Base-by-base conservation (phyloP, 2,888 invertebrate species). In the Philopedon plagiatum region DNA sequence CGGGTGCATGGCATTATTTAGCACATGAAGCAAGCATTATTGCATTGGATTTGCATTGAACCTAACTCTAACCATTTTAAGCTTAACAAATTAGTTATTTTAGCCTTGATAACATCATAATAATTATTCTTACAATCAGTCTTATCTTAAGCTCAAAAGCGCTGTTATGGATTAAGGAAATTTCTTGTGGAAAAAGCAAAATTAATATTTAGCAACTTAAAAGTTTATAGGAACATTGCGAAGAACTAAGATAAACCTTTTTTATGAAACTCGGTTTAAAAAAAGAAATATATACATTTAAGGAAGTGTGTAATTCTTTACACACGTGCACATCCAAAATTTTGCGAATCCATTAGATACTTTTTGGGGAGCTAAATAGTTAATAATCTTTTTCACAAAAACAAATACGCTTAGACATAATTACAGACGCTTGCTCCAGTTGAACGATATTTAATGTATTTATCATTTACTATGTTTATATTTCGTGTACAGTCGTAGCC, bases 71-170 rank as follows among this genome's bases (percentile, higher is more conserved):
- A 9, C 11, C 15, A 15, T 41, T 29, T 29, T 13, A 54, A 51
- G 49, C 49, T 18, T 32, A 32, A 54, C 39, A 54, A 29, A 29
- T 54, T 54, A 54, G 46, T 29, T 32, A 15, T 9, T 8, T 54
- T 54, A 29, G 15, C 15, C 11, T 29, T n/a, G 29, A 13, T 32
- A 54, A 54, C 29, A 54, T 54, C n/a, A 5, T 49, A 23, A 49
- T 49, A 23, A 49, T n/a, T 23, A 15, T 15, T 51, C 51, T 54
- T 54, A 54, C 51, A 32, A 54, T 61, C 61, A 61, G 61, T 61
- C 61, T 61, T 61, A 46, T 32, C n/a, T 46, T 61, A 46, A 46
- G 61, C 61, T 46, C 21, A 15, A 41, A 32, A 61, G 61, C 61
- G 29, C 39, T 61, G 44, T 23, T 54, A 29, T 29, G 18, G 21